These are phyloP conservation scores for Cebidichthys violaceus DNA, from an alignment of 2,113 vertebrate genomes.

Conservation along the genomic window DNA sequence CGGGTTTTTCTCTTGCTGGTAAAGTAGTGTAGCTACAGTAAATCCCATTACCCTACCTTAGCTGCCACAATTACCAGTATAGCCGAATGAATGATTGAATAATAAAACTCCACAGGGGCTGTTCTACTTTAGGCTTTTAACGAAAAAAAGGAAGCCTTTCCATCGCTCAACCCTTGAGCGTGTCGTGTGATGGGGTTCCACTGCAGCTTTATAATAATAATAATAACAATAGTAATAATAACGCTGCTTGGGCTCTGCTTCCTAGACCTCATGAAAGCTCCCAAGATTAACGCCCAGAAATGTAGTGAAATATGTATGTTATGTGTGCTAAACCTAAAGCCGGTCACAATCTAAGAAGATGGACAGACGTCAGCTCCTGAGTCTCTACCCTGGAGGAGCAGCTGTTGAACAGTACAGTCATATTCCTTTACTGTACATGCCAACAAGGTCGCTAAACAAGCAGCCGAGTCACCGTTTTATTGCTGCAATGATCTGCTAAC, in stretches of 20 bases:
- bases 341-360: constrained; percentile 7
- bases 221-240: neutral
- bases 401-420: neutral
- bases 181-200: neutral
- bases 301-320: constrained; percentile 2
- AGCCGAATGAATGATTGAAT: neutral
- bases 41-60: constrained; percentile 12
- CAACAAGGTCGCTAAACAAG: constrained; percentile 18
- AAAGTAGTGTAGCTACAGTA: neutral
- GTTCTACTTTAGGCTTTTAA: neutral
- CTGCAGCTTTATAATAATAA: constrained; percentile 14
- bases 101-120: neutral
- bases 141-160: neutral
- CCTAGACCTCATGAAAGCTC: neutral
- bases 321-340: neutral
- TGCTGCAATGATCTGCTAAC: constrained; percentile 26
- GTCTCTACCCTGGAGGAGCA: constrained; percentile 12
- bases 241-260: neutral
- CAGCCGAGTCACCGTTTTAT: constrained; percentile 17
- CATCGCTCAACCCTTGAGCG: neutral
- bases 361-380: constrained; percentile 11
- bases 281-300: neutral
- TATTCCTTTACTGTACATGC: neutral
- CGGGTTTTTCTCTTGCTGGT: neutral
- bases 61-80: constrained; percentile 13